These are phyloP conservation scores for Diceros bicornis DNA, from an alignment of 2,797 vertebrate genomes.

Conservation along the genomic window DNA sequence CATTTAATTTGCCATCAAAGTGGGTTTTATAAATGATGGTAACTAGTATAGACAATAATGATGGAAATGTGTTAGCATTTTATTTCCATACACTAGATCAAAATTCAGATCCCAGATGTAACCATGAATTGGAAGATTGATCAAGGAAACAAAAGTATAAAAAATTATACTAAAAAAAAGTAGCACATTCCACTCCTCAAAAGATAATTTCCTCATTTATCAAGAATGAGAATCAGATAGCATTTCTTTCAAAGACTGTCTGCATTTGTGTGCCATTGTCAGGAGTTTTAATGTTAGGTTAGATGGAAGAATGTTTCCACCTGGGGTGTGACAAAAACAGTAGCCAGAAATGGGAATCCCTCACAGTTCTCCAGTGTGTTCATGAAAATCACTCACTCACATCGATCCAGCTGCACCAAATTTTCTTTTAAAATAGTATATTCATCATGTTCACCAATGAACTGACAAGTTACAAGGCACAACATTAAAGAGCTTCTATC, in stretches of 20 bases:
- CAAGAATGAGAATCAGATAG: neutral
- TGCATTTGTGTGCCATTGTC: neutral
- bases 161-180: neutral
- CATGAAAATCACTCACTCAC: neutral
- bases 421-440: slow-evolving; percentile 48
- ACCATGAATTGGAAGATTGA: neutral
- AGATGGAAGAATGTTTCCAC: neutral
- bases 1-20: slow-evolving; percentile 3
- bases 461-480: neutral
- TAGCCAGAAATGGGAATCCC: neutral
- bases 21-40: neutral
- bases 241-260: neutral
- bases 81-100: neutral
- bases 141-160: neutral
- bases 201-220: neutral
- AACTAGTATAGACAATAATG: neutral
- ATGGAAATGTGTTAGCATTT: neutral
- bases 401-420: neutral
- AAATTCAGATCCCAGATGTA: neutral
- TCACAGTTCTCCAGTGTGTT: neutral
- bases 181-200: neutral
- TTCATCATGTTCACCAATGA: neutral
- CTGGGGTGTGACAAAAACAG: neutral
- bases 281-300: neutral
- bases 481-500: neutral